Evolutionary conservation across 2,113 vertebrate genomes (phyloP), one percentile per base, ranked within the genome.

Genomic region (Chitala chitala): DNA sequence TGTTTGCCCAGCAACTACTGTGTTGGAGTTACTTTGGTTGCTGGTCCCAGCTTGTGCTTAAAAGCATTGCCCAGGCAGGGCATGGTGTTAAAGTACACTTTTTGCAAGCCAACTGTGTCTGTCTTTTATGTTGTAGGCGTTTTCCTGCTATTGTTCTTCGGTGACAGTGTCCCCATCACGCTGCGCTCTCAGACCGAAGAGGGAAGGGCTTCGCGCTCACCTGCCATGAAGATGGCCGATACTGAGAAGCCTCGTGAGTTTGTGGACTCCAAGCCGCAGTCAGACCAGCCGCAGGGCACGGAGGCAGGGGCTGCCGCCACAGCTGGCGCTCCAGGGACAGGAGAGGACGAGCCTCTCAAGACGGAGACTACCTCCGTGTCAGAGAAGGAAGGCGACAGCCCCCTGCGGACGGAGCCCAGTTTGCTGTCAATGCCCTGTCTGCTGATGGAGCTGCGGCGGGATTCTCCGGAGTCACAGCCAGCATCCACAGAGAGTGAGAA

Each of bases 151-250:
- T 84, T 76, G 80, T 79, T 5, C 59, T 55, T 44, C 56, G 58
- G 33, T 15, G 61, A 36, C 56, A 9, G 36, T 63, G 20, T n/a
- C 50, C 69, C 58, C 24, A 40, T 79, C 82, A 77, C 86, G 29
- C 50, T 38, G 83, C 85, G 85, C 86, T 92, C 87, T 81, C 89
- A 92, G 89, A 87, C 91, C 75, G 92, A 89, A 85, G 79, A 85
- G 69, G 77, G 84, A 82, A 88, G 78, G 85, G 82, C 80, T 82
- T 71, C 79, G 83, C 84, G 82, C 81, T 85, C 69, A 79, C 92
- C 79, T 94, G 91, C 91, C 89, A 95, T 94, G 94, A 96, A 96
- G 93, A 99, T 99, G 97, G 95, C 98, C 87, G 91, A 94, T 78
- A 92, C 84, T 26, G 93, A 93, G 86, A 98, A 96, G 89, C 82